Evolutionary conservation across 2,113 vertebrate species (phyloP), one percentile per base, ranked within the genome.

Genomic region (Tetraodon nigroviridis): DNA sequence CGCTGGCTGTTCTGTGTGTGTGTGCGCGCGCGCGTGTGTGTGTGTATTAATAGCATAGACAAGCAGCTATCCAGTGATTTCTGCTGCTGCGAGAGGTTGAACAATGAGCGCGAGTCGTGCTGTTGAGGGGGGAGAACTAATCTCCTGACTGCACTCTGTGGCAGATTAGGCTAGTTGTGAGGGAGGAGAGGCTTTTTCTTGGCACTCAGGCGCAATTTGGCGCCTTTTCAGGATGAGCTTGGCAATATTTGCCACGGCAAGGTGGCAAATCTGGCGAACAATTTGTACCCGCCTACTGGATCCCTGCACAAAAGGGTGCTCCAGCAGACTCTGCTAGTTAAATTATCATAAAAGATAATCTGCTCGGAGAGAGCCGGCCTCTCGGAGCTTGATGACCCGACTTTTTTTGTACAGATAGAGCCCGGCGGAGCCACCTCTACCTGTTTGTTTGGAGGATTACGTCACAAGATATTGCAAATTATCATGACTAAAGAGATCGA

Each of bases 381-480:
- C 29, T 44, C 47, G 7, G 14, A 41, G 59, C 22, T 69, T 59
- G 58, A 20, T 29, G 49, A 17, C 41, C 18, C 56, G 20, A n/a
- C n/a, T 60, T 20, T 52, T 52, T 51, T 12, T 37, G 11, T 37
- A 8, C 32, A 40, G 21, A 21, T 56, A 29, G 54, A 40, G 3
- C 37, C 58, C 15, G 44, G 29, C 49, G 22, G 46, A 55, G 52
- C 11, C 44, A 47, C 29, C 54, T 19, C 21, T 47, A 49, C 47
- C 40, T 76, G 68, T 79, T 84, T 81, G 63, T 75, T 80, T 79
- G 68, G 29, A 75, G 59, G 55, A 11, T 69, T 57, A 52, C 32
- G 27, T 66, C 49, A 58, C 55, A 55, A 46, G 64, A 37, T 61
- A 60, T 76, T 79, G 61, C 76, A 67, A 19, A 66, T 76, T 67